Conservation (phyloP, 2,797 vertebrate species). For the Catharus ustulatus region DNA sequence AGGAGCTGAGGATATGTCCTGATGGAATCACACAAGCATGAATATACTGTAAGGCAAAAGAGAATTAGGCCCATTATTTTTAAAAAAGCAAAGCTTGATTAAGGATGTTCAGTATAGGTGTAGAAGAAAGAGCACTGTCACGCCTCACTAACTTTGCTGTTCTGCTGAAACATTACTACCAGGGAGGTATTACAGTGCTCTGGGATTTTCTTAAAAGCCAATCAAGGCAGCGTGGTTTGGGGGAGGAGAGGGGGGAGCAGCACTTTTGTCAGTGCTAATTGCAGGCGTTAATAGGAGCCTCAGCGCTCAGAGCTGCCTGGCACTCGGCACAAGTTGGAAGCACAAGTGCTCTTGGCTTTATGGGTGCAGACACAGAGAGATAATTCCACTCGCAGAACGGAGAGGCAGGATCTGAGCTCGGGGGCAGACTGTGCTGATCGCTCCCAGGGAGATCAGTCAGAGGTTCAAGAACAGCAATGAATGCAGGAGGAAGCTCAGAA, state of each 20-base stretch:
- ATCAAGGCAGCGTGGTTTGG: neutral
- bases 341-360: neutral
- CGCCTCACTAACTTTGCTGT: conserved; percentile 41
- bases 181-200: neutral
- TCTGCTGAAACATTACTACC: conserved; percentile 50
- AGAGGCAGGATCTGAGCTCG: neutral
- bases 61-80: conserved; percentile 68
- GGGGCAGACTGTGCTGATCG: neutral
- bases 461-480: neutral
- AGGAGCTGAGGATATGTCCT: neutral
- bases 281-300: conserved; percentile 12
- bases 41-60: conserved; percentile 32
- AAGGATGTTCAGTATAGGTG: conserved; percentile 53
- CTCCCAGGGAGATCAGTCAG: neutral
- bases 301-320: neutral
- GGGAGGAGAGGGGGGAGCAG: neutral
- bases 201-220: conserved; percentile 26
- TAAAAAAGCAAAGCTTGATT: conserved; percentile 67
- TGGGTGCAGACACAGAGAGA: neutral
- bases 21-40: conserved; percentile 50
- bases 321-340: neutral
- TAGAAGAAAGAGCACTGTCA: conserved; percentile 46
- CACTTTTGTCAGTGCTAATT: conserved; percentile 36
- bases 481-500: neutral
- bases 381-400: neutral